Base-by-base conservation (phyloP, 2,888 invertebrate genomes). In the Lottia gigantea region DNA sequence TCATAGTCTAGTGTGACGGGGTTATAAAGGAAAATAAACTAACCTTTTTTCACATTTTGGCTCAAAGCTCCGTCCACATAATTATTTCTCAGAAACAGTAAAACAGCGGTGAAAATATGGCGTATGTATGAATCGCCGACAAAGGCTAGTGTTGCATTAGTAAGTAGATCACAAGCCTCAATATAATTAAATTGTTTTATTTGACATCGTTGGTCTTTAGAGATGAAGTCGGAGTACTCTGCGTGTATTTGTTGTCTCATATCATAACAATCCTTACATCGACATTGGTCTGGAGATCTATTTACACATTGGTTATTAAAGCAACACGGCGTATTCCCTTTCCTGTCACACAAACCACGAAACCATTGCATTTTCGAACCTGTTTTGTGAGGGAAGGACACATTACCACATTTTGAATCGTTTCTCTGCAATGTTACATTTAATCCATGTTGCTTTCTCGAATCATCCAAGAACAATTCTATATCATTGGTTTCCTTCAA, bases 251-350 rank as follows among this genome's bases (percentile, higher is more conserved):
- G 23, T 23, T 55, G 55, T 55, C 55, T 19, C 55, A 55, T 55
- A 55, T 55, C 55, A 55, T 23, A 23, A 23, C 55, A 55, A 14
- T 55, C 23, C 55, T 23, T 55, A 23, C 55, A 55, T 23, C 23
- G 55, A 55, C 55, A 55, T 19, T 55, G 12, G 8, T 23, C 12
- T 55, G 55, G 8, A 23, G 55, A 23, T 55, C 8, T 55, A 23
- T 55, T 23, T 11, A 55, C 55, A 55, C 55, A 55, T 19, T 55
- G 19, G 23, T 55, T 55, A 55, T 55, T 55, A 55, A 23, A 55
- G 55, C 55, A 55, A 55, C 55, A 55, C 23, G 55, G 55, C 19
- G 19, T 55, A 3, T 19, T 11, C 6, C 55, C 55, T 23, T 55
- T 23, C 11, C 11, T 19, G 23, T 55, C 55, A 19, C 55, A 55